phyloP scores from a whole-genome alignment of 2,797 vertebrate genomes.

The Picus viridis region DNA sequence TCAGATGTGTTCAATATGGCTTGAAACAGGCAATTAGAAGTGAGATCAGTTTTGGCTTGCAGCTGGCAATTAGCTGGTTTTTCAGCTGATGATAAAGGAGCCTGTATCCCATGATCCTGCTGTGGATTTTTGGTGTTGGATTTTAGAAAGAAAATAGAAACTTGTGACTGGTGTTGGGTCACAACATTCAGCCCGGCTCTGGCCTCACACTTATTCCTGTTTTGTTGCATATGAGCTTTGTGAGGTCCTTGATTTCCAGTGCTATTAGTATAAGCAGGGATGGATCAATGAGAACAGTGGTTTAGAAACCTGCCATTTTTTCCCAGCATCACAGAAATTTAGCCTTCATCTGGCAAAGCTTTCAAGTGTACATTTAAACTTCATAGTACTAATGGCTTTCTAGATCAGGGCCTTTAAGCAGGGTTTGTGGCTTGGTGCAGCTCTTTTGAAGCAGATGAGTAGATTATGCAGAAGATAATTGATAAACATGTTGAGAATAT shows the following conservation, averaged over 20 bases:
- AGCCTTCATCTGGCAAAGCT: not conserved
- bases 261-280: not conserved
- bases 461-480: not conserved
- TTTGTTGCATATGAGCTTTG: accelerated
- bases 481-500: not conserved
- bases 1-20: not conserved
- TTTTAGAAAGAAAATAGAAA: not conserved
- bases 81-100: not conserved
- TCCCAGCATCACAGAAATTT: not conserved
- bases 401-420: not conserved
- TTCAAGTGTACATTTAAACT: not conserved
- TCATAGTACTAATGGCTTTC: not conserved
- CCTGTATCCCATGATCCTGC: not conserved
- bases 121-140: not conserved
- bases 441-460: not conserved
- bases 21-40: not conserved
- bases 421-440: not conserved
- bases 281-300: not conserved
- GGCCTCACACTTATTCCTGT: not conserved
- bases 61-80: not conserved
- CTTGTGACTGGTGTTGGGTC: not conserved
- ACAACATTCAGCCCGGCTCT: not conserved
- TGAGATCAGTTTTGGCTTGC: not conserved
- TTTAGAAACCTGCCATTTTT: not conserved
- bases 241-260: not conserved